Percentiles rank a stretch among this genome's conserved stretches.
phyloP scores from a whole-genome alignment of 2,888 invertebrate species.

The Strigamia transsilvanica region DNA sequence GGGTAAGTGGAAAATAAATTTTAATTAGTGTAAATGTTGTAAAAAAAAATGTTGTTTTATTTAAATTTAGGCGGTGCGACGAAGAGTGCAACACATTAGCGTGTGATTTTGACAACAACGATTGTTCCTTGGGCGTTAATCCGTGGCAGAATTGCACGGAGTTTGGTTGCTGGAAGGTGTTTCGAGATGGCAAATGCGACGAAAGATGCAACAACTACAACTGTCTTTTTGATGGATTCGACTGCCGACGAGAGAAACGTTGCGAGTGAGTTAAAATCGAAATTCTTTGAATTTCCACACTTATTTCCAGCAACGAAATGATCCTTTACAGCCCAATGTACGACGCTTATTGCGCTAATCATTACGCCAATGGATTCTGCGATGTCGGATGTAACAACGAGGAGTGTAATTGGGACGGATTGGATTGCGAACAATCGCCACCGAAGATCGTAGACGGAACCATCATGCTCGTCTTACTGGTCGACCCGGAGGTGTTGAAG shows the following conservation, averaged over 20 bases:
- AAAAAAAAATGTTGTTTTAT: background rate
- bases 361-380: constrained; percentile 93
- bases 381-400: constrained; percentile 96
- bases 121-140: constrained; percentile 88
- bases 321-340: constrained; percentile 74
- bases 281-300: background rate
- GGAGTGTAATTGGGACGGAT: constrained; percentile 97
- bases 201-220: constrained; percentile 93
- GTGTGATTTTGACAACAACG: constrained; percentile 92
- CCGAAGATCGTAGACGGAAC: constrained; percentile 82
- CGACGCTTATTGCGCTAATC: constrained; percentile 89
- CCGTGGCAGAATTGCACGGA: constrained; percentile 93
- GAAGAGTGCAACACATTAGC: constrained; percentile 91
- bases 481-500: constrained; percentile 75
- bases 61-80: constrained; percentile 72
- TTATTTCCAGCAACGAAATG: background rate
- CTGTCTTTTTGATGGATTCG: constrained; percentile 95
- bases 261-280: constrained; percentile 75
- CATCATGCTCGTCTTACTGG: constrained; percentile 84
- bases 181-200: constrained; percentile 89
- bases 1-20: constrained; percentile 61
- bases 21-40: constrained; percentile 8
- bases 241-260: constrained; percentile 84
- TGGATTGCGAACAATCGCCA: constrained; percentile 84
- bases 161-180: constrained; percentile 87